Percentiles rank a stretch among this genome's conserved stretches.
Conservation (phyloP, 30 jellyfish, hydroid and myxozoan genomes). For the Mastigias papua region DNA sequence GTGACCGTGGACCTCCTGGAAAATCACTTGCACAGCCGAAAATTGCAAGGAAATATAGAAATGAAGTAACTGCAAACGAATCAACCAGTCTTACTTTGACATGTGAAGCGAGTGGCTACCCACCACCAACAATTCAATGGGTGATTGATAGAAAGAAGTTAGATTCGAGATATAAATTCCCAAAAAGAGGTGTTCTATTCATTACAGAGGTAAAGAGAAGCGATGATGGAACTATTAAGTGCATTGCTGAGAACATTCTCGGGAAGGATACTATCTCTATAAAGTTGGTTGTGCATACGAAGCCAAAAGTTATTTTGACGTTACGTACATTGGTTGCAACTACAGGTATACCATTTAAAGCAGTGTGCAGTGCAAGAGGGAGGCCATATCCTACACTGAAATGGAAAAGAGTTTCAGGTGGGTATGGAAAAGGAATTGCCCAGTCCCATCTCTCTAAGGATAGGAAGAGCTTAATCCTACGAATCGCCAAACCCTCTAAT, state of each 20-base stretch:
- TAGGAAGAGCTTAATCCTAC: background rate
- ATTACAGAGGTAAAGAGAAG: background rate
- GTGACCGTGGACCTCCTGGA: slow-evolving; percentile 33
- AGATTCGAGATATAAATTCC: slow-evolving; percentile 19
- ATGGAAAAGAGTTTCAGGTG: slow-evolving; percentile 38
- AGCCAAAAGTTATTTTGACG: slow-evolving; percentile 20
- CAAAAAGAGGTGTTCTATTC: slow-evolving; percentile 16
- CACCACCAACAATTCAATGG: slow-evolving; percentile 25
- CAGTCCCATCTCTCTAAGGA: slow-evolving; percentile 3
- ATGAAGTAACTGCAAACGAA: background rate
- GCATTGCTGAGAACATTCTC: slow-evolving; percentile 34
- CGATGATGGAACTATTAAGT: slow-evolving; percentile 20
- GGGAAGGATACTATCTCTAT: slow-evolving; percentile 15
- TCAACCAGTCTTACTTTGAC: background rate
- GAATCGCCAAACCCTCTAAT: background rate
- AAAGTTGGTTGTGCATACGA: slow-evolving; percentile 34
- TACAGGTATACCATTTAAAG: background rate
- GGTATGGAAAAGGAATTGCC: background rate
- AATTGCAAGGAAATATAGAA: background rate
- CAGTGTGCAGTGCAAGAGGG: slow-evolving; percentile 25
- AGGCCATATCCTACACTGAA: slow-evolving; percentile 24
- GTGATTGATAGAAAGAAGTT: background rate
- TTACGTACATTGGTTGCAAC: background rate
- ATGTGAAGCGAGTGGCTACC: slow-evolving; percentile 44
- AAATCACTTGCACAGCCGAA: slow-evolving; percentile 22